Base-by-base conservation (phyloP, 2,797 vertebrate genomes). In the Microtus agrestis region DNA sequence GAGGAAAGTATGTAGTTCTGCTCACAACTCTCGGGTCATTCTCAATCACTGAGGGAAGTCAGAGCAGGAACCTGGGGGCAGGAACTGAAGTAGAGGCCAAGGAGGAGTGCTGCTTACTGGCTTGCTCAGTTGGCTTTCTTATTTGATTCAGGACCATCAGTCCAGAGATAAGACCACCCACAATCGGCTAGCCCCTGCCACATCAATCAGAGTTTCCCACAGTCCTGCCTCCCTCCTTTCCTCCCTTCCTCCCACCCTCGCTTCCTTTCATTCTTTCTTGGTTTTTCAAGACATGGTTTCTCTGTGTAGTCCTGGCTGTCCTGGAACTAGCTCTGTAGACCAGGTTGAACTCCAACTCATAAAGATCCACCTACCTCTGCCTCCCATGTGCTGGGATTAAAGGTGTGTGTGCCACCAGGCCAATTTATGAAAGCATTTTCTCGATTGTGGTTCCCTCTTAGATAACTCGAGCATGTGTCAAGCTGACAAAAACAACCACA, bases 161-260 rank as follows among this genome's bases (percentile, higher is more conserved):
- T 9, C 21, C 0, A 34, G 43, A 31, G 12, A 67, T n/a, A 48
- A 23, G 6, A 85, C 6, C 31, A 31, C 19, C 6, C 6, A n/a
- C 82, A 14, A 15, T 69, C 12, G 43, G 82, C 29, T 69, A 48
- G 61, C 11, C 31, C 43, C 63, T n/a, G 31, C 29, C 17, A 48
- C 43, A n/a, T 67, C 31, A 34, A 25, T 67, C 43, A 48, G 29
- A 31, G 61, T 25, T 13, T 7, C 43, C 63, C 43, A 46, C 15
- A 46, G 56, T 23, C 56, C 7, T 23, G 2, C 19, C 1, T 56
- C 6, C 56, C 13, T 19, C 17, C 19, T 17, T 23, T 0, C 56
- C 21, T 23, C 2, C 56, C 6, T 23, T 2, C 2, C 21, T 19
- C 2, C 21, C 19, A 8, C 17, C 6, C 56, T 21, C 5, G 0